Evolutionary conservation across 2,888 invertebrate species (phyloP).

Genomic region (Drosophila emarginata): DNA sequence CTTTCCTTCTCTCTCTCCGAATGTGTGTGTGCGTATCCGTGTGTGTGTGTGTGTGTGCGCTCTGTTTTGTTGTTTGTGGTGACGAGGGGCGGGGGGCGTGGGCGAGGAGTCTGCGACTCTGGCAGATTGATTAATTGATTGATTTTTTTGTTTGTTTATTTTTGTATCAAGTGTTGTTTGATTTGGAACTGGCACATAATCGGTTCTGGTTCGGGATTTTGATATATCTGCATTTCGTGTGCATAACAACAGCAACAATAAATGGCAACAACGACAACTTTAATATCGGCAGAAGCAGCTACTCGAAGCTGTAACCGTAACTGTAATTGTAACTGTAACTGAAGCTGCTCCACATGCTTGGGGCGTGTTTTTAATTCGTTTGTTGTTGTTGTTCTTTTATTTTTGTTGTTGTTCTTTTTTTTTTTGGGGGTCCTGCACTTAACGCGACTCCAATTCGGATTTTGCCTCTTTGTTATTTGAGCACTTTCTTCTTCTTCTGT

Average conservation of each 20-base stretch:
- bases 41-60: conserved; percentile 17
- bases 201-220: background rate
- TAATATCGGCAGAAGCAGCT: conserved; percentile 5
- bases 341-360: conserved; percentile 19
- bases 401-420: background rate
- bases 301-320: conserved; percentile 26
- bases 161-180: conserved; percentile 66
- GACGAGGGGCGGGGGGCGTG: conserved; percentile 29
- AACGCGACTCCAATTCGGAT: conserved; percentile 21
- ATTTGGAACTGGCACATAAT: conserved; percentile 57
- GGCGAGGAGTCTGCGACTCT: conserved; percentile 38
- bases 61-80: background rate
- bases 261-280: conserved; percentile 28
- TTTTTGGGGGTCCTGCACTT: conserved; percentile 15
- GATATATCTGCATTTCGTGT: conserved; percentile 45
- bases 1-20: conserved; percentile 14
- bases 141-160: conserved; percentile 69
- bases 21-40: conserved; percentile 26
- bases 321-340: conserved; percentile 29
- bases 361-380: conserved; percentile 27
- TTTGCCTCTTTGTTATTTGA: conserved; percentile 66
- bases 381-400: background rate
- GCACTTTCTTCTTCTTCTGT: conserved; percentile 19
- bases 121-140: conserved; percentile 75
- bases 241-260: conserved; percentile 50